Base-by-base conservation (phyloP, 2,888 invertebrate genomes). In the Hedychridium roseum region DNA sequence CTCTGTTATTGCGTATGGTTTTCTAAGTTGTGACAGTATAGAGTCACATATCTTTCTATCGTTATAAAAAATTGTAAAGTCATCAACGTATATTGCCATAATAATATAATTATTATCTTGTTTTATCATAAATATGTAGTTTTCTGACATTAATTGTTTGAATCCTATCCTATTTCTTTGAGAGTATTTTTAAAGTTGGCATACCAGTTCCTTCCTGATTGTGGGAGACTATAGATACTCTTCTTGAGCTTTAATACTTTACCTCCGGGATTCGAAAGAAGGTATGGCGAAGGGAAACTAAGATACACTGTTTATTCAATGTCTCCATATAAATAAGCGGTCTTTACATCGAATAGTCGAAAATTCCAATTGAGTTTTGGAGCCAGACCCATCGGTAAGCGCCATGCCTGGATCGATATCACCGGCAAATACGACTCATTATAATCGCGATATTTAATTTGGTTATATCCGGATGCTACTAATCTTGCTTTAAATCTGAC, bases 401-500 rank as follows among this genome's bases (percentile, higher is more conserved):
- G 11, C 32, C 41, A 41, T 4, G 31, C 32, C 1, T 41, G 31
- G 11, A 41, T 41, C 14, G 11, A 2, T 21, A 41, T 17, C 7
- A 41, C 41, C 1, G 41, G 32, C 1, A 21, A 12, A 9, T 30
- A 30, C 3, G 30, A 40, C 18, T 40, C 40, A 4, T 40, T 12
- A n/a, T 30, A 40, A 30, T 40, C 30, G 2, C 5, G 2, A 14
- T 40, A 2, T 30, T 40, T 30, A n/a, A 40, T 20, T 30, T 40
- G 30, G 30, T 40, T 40, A 17, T 16, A 40, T 18, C 30, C 20
- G 2, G 30, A 16, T 16, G 2, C 40, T 14, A 40, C 30, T 16
- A 40, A n/a, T 30, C 40, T 28, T 2, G 40, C 40, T 40, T 40
- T 30, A 17, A 21, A 40, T 30, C 12, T 40, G 3, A 17, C 14